phyloP scores from a whole-genome alignment of 2,113 vertebrate species.

The Scomber japonicus region DNA sequence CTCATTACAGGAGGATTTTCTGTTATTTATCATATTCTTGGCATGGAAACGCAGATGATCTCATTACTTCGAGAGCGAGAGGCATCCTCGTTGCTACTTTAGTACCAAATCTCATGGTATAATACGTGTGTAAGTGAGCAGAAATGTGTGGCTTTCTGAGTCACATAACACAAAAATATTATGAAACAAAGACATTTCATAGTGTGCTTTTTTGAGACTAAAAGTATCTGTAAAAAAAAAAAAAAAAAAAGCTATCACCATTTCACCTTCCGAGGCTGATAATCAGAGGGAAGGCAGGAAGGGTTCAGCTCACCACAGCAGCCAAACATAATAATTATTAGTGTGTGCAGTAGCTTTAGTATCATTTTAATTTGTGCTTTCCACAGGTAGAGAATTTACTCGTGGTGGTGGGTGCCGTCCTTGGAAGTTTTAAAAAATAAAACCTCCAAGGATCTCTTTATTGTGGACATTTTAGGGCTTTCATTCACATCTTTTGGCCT shows the following conservation, averaged over 20 bases:
- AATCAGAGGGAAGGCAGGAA: background rate
- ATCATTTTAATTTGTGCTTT: background rate
- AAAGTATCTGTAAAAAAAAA: slow-evolving; percentile 16
- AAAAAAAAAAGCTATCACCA: background rate
- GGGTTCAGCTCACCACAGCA: slow-evolving; percentile 1
- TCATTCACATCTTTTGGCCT: too few species aligned
- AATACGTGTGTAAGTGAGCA: slow-evolving; percentile 1
- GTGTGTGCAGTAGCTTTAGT: background rate
- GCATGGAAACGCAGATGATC: slow-evolving; percentile 37
- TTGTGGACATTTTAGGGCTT: too few species aligned
- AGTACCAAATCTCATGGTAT: slow-evolving; percentile 12
- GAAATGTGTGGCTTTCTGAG: slow-evolving; percentile 10
- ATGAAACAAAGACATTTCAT: background rate
- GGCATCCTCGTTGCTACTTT: slow-evolving; percentile 9
- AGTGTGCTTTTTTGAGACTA: background rate
- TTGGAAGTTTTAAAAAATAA: too few species aligned
- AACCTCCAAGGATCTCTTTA: too few species aligned
- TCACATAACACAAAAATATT: background rate
- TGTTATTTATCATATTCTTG: slow-evolving; percentile 24
- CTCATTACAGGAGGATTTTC: slow-evolving; percentile 1
- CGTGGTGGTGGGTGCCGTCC: too few species aligned
- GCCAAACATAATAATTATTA: background rate
- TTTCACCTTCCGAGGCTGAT: background rate
- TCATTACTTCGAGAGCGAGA: slow-evolving; percentile 31
- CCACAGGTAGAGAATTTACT: too few species aligned